A percentile compares a stretch with the other conserved stretches of the same genome.
These are phyloP conservation scores for Ormyrus rosae DNA, from an alignment of 2,888 invertebrate genomes.

Conservation along the genomic window DNA sequence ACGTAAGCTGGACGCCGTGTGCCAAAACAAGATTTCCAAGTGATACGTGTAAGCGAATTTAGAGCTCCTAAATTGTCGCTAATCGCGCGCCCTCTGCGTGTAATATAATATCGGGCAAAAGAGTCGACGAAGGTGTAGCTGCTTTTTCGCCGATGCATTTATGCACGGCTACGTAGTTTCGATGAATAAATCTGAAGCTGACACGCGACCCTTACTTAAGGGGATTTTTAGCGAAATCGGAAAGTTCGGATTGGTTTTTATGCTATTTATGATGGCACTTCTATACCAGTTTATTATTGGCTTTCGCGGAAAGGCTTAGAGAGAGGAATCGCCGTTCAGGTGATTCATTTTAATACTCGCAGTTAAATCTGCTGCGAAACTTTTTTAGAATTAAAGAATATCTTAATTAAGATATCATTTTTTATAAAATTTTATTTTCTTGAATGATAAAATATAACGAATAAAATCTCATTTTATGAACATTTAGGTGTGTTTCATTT, in stretches of 20 bases:
- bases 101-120: conserved; percentile 2
- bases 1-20: not conserved
- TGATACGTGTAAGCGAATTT: not conserved
- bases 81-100: conserved; percentile 5
- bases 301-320: not conserved
- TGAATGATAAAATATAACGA: no score
- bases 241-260: conserved; percentile 1
- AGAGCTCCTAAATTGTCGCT: conserved; percentile 22
- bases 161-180: not conserved
- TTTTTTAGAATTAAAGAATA: no score
- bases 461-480: no score
- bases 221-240: conserved; percentile 11
- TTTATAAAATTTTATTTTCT: no score
- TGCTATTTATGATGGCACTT: not conserved
- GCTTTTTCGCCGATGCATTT: not conserved
- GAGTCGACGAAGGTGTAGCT: not conserved
- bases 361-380: no score
- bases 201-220: not conserved
- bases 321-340: not conserved
- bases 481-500: no score
- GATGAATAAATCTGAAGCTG: conserved; percentile 6
- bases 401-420: no score
- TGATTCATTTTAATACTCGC: not conserved
- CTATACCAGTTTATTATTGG: conserved; percentile 4
- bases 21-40: conserved; percentile 30